A percentile compares a stretch with the other conserved stretches of the same genome.
Conservation (phyloP, 2,888 invertebrate genomes). For the Sarcophaga variegata region DNA sequence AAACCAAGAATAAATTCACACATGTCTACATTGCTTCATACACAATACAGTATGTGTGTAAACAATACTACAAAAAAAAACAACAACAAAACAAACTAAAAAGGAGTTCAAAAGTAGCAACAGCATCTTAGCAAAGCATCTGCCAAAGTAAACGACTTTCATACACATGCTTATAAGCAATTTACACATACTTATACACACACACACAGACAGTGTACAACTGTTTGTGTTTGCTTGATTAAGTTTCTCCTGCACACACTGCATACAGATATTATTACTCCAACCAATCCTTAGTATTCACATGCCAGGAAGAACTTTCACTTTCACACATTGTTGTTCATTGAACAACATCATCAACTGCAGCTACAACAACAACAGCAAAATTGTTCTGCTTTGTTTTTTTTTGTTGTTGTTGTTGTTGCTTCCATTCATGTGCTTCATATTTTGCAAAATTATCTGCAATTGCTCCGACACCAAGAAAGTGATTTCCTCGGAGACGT, state of each 20-base stretch:
- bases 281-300: slow-evolving; percentile 8
- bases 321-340: slow-evolving; percentile 59
- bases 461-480: slow-evolving; percentile 75
- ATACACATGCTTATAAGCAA: not conserved
- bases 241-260: slow-evolving; percentile 5
- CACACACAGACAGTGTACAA: not conserved
- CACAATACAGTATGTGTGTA: slow-evolving; percentile 63
- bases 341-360: slow-evolving; percentile 36
- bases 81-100: slow-evolving; percentile 66
- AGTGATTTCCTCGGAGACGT: slow-evolving; percentile 66
- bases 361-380: not conserved
- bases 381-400: not conserved
- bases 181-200: slow-evolving; percentile 16
- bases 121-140: slow-evolving; percentile 64
- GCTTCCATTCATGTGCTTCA: slow-evolving; percentile 45
- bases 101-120: slow-evolving; percentile 68
- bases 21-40: not conserved
- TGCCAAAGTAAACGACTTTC: slow-evolving; percentile 49
- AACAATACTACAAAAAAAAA: slow-evolving; percentile 74
- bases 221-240: slow-evolving; percentile 20
- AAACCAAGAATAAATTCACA: not conserved
- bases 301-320: slow-evolving; percentile 59
- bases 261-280: not conserved
- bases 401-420: slow-evolving; percentile 56
- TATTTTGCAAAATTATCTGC: slow-evolving; percentile 76